These are phyloP conservation scores for Craseonycteris thonglongyai DNA, from an alignment of 2,113 vertebrate genomes.

Conservation along the genomic window DNA sequence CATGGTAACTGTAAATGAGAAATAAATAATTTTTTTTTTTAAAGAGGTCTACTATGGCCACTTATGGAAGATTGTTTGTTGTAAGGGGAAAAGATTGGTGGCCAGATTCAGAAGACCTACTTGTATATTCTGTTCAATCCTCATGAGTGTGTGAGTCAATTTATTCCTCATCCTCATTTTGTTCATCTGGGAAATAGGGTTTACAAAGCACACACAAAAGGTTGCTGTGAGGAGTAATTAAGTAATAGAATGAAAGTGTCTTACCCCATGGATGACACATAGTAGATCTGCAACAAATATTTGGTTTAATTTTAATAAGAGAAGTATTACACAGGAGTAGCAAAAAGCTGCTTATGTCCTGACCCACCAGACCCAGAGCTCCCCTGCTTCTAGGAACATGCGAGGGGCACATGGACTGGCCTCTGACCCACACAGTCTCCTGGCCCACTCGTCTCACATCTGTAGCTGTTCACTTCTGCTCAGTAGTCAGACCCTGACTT, in stretches of 20 bases:
- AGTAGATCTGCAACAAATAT: not conserved
- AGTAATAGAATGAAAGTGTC: not conserved
- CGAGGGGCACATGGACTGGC: not conserved
- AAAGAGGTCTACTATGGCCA: not conserved
- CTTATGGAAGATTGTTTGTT: not conserved
- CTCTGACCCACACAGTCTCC: fast-evolving
- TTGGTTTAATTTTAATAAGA: not conserved
- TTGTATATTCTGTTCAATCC: not conserved
- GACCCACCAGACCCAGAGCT: too few relatives aligned
- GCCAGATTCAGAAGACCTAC: not conserved
- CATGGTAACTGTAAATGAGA: not conserved
- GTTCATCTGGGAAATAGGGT: not conserved
- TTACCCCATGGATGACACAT: not conserved
- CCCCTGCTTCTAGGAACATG: not conserved
- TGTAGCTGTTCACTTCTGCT: not conserved
- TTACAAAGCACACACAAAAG: not conserved
- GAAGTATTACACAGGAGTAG: not conserved
- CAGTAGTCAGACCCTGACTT: not conserved
- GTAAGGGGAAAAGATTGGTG: not conserved
- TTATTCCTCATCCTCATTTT: not conserved
- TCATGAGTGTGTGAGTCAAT: not conserved
- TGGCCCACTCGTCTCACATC: not conserved
- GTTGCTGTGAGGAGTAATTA: not conserved
- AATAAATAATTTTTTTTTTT: too few relatives aligned
- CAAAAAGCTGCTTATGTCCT: not conserved